A percentile compares a stretch with the other conserved stretches of the same genome.
These are phyloP conservation scores for Calypte anna DNA, from an alignment of 2,113 vertebrate genomes.

Conservation along the genomic window DNA sequence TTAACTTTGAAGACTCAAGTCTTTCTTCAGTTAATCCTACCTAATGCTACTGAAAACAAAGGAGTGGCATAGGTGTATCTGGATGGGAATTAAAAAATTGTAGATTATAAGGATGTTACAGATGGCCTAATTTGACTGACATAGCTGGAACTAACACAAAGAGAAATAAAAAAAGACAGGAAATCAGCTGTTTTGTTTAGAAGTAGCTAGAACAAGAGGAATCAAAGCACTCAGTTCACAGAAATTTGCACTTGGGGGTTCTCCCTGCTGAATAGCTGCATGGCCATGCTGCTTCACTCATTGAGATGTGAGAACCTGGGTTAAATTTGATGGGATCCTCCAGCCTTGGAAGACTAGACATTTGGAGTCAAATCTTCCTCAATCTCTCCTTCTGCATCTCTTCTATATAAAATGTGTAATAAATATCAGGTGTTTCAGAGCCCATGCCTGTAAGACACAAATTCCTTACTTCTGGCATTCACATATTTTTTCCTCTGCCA, in stretches of 20 bases:
- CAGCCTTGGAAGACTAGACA: neutral
- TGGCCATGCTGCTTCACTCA: neutral
- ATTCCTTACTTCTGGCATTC: neutral
- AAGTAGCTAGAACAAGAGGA: neutral
- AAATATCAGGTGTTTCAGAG: neutral
- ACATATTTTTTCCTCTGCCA: neutral
- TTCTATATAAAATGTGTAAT: neutral
- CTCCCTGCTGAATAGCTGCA: neutral
- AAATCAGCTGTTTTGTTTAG: neutral
- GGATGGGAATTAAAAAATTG: constrained; percentile 21
- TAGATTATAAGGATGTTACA: neutral
- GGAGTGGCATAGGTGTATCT: constrained; percentile 26
- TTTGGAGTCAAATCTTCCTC: neutral
- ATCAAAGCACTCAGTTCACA: neutral
- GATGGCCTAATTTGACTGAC: constrained; percentile 4
- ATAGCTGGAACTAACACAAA: neutral
- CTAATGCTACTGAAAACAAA: constrained; percentile 18
- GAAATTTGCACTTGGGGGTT: neutral
- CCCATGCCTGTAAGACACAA: neutral
- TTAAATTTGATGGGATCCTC: neutral
- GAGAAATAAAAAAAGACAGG: neutral
- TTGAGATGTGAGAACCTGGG: rapidly evolving
- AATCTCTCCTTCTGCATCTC: neutral
- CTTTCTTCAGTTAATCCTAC: neutral
- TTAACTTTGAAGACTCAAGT: neutral